Evolutionary conservation across 2,113 vertebrate species (phyloP).

Genomic region (Nanorana parkeri): DNA sequence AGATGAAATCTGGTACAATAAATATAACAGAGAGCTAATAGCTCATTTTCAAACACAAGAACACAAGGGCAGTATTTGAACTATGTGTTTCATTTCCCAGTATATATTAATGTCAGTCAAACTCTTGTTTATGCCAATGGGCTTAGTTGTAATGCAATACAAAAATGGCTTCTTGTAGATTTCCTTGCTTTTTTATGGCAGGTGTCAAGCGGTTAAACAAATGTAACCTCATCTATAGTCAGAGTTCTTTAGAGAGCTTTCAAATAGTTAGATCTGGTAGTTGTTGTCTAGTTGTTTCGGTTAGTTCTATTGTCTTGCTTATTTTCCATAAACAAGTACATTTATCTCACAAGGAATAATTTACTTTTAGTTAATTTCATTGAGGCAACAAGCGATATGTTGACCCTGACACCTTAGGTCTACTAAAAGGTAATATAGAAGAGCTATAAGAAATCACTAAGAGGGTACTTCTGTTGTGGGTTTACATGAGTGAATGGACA

Average conservation of each 20-base stretch:
- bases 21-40: background rate
- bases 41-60: background rate
- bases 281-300: background rate
- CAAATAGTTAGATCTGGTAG: background rate
- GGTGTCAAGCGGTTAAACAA: slow-evolving; percentile 1
- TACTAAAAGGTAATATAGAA: no score
- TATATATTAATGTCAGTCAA: slow-evolving; percentile 26
- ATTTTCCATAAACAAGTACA: no score
- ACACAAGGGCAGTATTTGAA: background rate
- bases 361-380: no score
- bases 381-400: no score
- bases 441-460: no score
- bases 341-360: no score
- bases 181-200: background rate
- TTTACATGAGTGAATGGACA: no score
- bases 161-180: background rate
- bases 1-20: background rate
- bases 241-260: background rate
- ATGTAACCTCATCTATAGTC: background rate
- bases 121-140: background rate
- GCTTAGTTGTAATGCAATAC: background rate
- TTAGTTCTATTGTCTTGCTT: no score
- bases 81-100: background rate
- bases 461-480: no score
- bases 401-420: no score